These are phyloP conservation scores for Chaetoderma sp. DNA, from an alignment of 2,888 invertebrate species.

Conservation along the genomic window DNA sequence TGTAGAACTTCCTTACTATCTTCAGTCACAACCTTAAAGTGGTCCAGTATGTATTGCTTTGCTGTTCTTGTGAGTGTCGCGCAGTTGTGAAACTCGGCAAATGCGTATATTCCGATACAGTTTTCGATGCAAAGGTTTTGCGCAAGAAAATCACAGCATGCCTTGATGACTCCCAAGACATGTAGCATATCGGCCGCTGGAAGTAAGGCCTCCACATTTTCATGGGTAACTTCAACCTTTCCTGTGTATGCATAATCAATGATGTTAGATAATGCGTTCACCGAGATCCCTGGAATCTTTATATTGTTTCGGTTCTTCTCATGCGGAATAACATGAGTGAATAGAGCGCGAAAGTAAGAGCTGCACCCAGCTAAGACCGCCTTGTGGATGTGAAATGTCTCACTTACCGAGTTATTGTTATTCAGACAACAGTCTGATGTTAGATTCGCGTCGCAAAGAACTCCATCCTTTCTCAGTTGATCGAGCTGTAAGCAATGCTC, in stretches of 20 bases:
- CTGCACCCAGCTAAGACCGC: constrained; percentile 78
- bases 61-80: constrained; percentile 79
- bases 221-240: constrained; percentile 75
- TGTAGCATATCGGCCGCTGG: constrained; percentile 81
- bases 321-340: constrained; percentile 81
- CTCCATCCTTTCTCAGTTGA: constrained; percentile 73
- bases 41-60: constrained; percentile 77
- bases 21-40: constrained; percentile 48
- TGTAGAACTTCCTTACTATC: constrained; percentile 48
- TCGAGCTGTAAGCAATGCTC: constrained; percentile 24
- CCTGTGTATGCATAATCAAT: constrained; percentile 80
- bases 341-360: constrained; percentile 88
- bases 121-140: constrained; percentile 80
- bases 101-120: constrained; percentile 86
- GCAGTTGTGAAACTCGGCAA: constrained; percentile 84
- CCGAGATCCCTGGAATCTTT: constrained; percentile 44
- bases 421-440: constrained; percentile 73
- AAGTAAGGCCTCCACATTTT: constrained; percentile 79
- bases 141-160: constrained; percentile 83
- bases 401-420: constrained; percentile 81
- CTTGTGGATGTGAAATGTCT: constrained; percentile 83
- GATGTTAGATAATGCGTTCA: constrained; percentile 42
- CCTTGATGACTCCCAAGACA: constrained; percentile 81
- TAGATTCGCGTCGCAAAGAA: constrained; percentile 78
- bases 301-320: constrained; percentile 40